Evolutionary conservation across 1,140 invertebrate genomes (phyloP).

Genomic region (Andricus grossulariae): DNA sequence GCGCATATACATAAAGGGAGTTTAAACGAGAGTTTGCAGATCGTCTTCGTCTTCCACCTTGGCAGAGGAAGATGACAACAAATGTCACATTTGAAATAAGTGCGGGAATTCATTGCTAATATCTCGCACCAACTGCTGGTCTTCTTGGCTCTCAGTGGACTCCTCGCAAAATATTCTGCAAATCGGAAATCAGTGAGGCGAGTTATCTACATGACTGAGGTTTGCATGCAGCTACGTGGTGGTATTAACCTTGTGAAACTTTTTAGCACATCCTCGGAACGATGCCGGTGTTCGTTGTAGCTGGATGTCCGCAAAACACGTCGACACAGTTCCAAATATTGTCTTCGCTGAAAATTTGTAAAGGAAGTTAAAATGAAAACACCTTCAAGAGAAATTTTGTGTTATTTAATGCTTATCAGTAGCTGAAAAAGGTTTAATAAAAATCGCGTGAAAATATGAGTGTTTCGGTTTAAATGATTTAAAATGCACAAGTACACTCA

Average conservation of each 20-base stretch:
- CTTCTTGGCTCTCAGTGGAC: constrained; percentile 81
- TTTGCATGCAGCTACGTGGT: constrained; percentile 2
- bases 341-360: constrained; percentile 78
- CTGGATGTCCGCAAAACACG: constrained; percentile 86
- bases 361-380: constrained; percentile 24
- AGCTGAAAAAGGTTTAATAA: too few relatives aligned
- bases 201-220: constrained; percentile 26
- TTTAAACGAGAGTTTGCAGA: constrained; percentile 69
- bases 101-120: constrained; percentile 91
- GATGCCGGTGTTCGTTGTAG: constrained; percentile 85
- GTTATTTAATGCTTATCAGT: too few relatives aligned
- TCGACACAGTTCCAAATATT: constrained; percentile 86
- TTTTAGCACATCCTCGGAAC: constrained; percentile 85
- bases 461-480: too few relatives aligned
- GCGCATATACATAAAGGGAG: not conserved
- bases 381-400: not conserved
- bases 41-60: constrained; percentile 67
- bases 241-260: constrained; percentile 80
- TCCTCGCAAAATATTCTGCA: constrained; percentile 88
- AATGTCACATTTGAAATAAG: constrained; percentile 81
- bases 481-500: too few relatives aligned
- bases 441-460: too few relatives aligned
- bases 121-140: constrained; percentile 85
- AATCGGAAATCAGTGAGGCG: constrained; percentile 14
- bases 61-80: constrained; percentile 57